Base-by-base conservation (phyloP, 2,888 invertebrate genomes). In the Oscheius sp. region DNA sequence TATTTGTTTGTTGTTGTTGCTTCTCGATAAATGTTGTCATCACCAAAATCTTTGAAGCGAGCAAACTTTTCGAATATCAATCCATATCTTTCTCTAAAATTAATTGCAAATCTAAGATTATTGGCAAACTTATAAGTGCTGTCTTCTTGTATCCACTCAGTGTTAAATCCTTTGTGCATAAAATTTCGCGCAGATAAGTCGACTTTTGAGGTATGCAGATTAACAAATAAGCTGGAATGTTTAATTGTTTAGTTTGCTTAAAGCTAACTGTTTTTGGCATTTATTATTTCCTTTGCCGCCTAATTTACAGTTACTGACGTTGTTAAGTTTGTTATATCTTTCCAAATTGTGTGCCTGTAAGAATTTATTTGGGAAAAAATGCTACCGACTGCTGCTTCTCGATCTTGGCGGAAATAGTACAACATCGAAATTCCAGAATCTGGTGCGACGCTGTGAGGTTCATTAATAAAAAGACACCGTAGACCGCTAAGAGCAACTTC, bases 371-470 rank as follows among this genome's bases (percentile, higher is more conserved):
- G 20, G 25, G 48, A 48, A 3, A n/a, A n/a, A n/a, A n/a, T n/a
- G n/a, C n/a, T n/a, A 48, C 48, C 48, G 17, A 48, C 48, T 17
- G 25, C 4, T n/a, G 55, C 15, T 2, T 57, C 57, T 10, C 37
- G 34, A 17, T 57, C 57, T 45, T 61, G 61, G 3, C 17, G n/a
- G n/a, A 25, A 61, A 20, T 61, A 42, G n/a, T 29, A 45, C 45
- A 27, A 15, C 25, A 61, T 25, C 2, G 61, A 42, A 29, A 42
- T 17, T 8, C 45, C 61, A 29, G 61, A 39, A 45, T 61, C 61
- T n/a, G 61, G 61, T 3, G 61, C 61, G 10, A 45, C 42, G 31
- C 45, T 27, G n/a, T 61, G 61, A 39, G 61, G 61, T 29, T 61
- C 61, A 23, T 39, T 61, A 1, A 61, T 17, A 17, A 29, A 61